phyloP scores from a whole-genome alignment of 2,113 vertebrate species.

The Python bivittatus region DNA sequence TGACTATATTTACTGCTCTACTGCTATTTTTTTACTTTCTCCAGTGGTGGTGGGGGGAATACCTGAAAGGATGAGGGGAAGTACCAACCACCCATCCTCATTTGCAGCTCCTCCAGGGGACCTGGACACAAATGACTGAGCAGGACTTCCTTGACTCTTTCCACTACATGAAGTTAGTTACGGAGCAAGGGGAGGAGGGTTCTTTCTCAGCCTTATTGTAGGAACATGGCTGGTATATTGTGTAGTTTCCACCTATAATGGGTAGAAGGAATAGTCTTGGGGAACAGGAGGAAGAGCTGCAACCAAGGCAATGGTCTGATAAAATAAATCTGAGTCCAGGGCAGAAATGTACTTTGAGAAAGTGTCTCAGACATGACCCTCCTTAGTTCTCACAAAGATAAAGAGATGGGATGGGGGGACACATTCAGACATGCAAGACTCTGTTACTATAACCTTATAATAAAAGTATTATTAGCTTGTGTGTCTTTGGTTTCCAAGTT shows the following conservation, averaged over 20 bases:
- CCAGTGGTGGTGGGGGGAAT: background rate
- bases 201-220: background rate
- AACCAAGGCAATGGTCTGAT: background rate
- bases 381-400: background rate
- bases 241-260: background rate
- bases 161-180: background rate
- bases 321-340: background rate
- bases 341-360: background rate
- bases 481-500: background rate
- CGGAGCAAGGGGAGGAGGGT: background rate
- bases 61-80: background rate
- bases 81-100: background rate
- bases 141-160: background rate
- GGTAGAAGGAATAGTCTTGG: background rate
- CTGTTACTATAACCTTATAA: background rate
- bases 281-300: background rate
- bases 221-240: background rate
- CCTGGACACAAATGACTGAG: background rate
- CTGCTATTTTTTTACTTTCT: background rate
- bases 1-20: background rate
- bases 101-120: background rate
- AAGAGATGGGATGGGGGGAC: background rate
- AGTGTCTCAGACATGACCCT: background rate
- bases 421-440: background rate
- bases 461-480: background rate